Base-by-base conservation (phyloP, 2,888 invertebrate genomes). In the Serripes groenlandicus region DNA sequence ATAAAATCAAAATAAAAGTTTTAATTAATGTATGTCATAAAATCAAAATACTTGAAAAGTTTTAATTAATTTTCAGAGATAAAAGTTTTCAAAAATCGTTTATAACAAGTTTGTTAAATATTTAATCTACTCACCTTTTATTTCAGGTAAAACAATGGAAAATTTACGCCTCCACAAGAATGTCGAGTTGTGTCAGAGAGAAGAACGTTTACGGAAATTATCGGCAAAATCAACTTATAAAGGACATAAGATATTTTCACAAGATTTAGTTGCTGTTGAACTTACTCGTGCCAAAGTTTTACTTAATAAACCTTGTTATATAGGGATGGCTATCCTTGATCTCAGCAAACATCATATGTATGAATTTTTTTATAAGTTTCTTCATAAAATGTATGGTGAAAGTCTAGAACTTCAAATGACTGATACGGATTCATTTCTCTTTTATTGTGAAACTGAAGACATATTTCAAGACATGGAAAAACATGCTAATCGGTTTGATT, bases 311-410 rank as follows among this genome's bases (percentile, higher is more conserved):
- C 76, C 76, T 34, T 56, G 28, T 28, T 73, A 72, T 54, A 28
- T 69, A 35, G 76, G 76, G n/a, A 70, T 76, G 69, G n/a, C 37
- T 49, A 49, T 76, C 5, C 30, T 76, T 42, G 95, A 95, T 72
- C 34, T 95, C 37, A 93, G 91, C 0, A 95, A 95, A 91, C 71
- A 81, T 3, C 81, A 92, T 26, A 93, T 95, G 90, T 95, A 94
- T 81, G 92, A 93, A 56, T 94, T 94, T 62, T 79, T 87, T 58
- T 94, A 94, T 75, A 90, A 92, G 75, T 42, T 80, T 37, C 42
- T 85, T 3, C 78, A 81, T 35, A 18, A 21, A 2, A 68, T 72
- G 37, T 85, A 82, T 35, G 73, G 66, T 23, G 5, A 64, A 0
- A 73, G 37, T 1, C 32, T 64, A 23, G 42, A 77, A 56, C 72